phyloP scores from a whole-genome alignment of 2,797 vertebrate genomes.

The Sarcophilus harrisii region DNA sequence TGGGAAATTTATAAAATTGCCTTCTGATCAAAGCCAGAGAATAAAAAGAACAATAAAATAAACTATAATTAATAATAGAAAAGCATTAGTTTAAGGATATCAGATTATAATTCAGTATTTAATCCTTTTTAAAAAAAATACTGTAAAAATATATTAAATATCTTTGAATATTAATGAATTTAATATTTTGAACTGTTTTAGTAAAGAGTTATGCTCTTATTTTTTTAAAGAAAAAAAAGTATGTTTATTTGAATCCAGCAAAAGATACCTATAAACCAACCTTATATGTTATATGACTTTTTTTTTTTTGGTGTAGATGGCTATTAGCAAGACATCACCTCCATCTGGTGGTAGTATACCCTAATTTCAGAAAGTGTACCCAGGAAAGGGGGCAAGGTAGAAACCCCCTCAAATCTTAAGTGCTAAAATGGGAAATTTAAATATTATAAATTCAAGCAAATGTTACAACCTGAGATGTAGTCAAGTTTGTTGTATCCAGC shows the following conservation, averaged over 20 bases:
- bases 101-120: constrained; percentile 3
- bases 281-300: not conserved
- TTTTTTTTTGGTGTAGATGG: not conserved
- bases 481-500: not conserved
- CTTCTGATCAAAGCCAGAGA: constrained; percentile 41
- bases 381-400: not conserved
- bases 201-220: not conserved
- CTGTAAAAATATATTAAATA: constrained; percentile 22
- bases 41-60: constrained; percentile 39
- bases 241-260: not conserved
- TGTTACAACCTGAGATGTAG: not conserved
- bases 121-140: not conserved
- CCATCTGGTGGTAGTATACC: constrained; percentile 4
- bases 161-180: not conserved
- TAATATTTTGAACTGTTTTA: not conserved
- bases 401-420: not conserved
- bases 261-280: not conserved
- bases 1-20: constrained; percentile 40
- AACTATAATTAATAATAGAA: not conserved
- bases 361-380: constrained; percentile 8
- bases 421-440: not conserved
- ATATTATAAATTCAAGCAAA: not conserved
- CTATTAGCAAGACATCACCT: not conserved
- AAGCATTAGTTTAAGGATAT: constrained; percentile 30
- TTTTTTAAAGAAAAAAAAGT: constrained; percentile 5